Base-by-base conservation (phyloP, 37 sponge, comb jelly and placozoan genomes). In the Petrosia ficiformis region DNA sequence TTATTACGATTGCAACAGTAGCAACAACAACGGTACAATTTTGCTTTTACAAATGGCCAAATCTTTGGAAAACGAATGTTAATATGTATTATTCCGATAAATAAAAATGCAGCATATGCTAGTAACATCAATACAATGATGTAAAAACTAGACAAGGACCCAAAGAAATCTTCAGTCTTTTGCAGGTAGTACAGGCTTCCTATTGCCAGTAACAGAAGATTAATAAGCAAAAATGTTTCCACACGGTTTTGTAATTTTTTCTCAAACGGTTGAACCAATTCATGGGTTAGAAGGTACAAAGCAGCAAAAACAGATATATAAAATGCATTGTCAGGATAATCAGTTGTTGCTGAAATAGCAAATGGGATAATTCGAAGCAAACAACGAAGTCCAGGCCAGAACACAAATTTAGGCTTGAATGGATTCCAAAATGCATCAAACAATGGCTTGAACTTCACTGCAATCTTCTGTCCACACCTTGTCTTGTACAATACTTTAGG, bases 381-480 rank as follows among this genome's bases (percentile, higher is more conserved):
- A 16, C 64, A 22, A 22, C 72, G 73, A 38, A 83, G 10, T 41
- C 83, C 77, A 36, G 75, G 26, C 83, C 83, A 83, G 59, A 36
- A 68, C 1, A 70, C 61, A 44, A 34, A 83, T 22, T 68, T 75
- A 1, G 39, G 70, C 42, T 76, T 68, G 28, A 57, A 83, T 1
- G 83, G 76, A 2, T 52, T 68, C 39, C 44, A 83, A 19, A 83
- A 40, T 5, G 83, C 83, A 31, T 83, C 83, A 25, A 42, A 59
- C 0, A 83, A 6, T 25, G 83, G 83, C 19, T 72, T 70, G 33
- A 83, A 36, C 68, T 69, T 83, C 5, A 61, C 6, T 5, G 28
- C n/a, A 26, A 61, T 11, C n/a, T 22, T 61, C 25, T 43, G 41
- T 31, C 44, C 34, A 32, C 73, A 66, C 30, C 42, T 61, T 22